A percentile compares a stretch with the other conserved stretches of the same genome.
phyloP scores from a whole-genome alignment of 2,797 vertebrate genomes.

The Pipistrellus pipistrellus region DNA sequence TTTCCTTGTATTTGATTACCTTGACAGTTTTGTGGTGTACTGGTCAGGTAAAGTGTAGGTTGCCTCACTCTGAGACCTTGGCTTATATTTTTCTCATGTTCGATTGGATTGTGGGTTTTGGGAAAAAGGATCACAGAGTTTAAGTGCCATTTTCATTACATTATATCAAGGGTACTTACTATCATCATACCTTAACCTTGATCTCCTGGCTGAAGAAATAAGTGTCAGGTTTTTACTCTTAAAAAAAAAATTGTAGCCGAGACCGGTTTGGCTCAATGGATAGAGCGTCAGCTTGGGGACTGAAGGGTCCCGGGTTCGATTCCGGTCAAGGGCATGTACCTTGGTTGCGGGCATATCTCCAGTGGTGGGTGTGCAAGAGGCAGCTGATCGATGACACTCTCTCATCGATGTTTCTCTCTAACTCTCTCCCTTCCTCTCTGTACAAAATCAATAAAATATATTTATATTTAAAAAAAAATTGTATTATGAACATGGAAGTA shows the following conservation, averaged over 20 bases:
- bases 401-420: no score
- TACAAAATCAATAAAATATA: no score
- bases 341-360: no score
- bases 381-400: no score
- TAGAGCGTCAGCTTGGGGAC: no score
- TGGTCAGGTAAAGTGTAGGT: background rate
- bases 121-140: background rate
- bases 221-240: background rate
- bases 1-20: background rate
- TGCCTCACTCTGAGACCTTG: background rate
- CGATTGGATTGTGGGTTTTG: background rate
- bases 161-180: background rate
- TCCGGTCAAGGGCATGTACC: no score
- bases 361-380: no score
- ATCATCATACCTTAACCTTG: background rate
- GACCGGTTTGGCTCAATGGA: no score
- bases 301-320: no score
- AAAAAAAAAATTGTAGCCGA: background rate
- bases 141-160: background rate
- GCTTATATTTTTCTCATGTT: background rate
- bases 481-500: conserved; percentile 29
- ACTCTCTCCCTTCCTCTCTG: no score
- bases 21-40: background rate
- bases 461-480: background rate
- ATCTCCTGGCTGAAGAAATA: background rate